Conservation (phyloP, 2,113 vertebrate genomes). For the Charina bottae region DNA sequence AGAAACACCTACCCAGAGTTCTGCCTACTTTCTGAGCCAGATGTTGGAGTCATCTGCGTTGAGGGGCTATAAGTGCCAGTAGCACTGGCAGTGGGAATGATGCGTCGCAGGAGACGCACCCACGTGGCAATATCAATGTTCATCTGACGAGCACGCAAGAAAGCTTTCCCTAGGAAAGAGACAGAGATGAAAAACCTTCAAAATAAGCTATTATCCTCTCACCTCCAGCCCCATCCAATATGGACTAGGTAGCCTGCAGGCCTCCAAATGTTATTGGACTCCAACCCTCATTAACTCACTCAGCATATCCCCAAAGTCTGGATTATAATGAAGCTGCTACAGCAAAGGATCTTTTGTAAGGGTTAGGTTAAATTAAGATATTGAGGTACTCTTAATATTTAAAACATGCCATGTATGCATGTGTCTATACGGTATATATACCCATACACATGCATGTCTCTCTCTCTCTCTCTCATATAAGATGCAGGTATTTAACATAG, state of each 20-base stretch:
- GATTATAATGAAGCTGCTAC: not conserved
- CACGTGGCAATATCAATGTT: conserved; percentile 99
- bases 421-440: not conserved
- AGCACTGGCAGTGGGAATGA: conserved; percentile 94
- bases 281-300: not conserved
- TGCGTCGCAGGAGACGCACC: conserved; percentile 94
- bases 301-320: not conserved
- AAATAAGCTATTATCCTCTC: not conserved
- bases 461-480: not conserved
- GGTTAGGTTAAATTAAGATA: not conserved
- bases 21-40: conserved; percentile 28
- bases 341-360: not conserved
- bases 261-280: not conserved
- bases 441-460: not conserved
- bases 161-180: conserved; percentile 89
- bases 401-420: not conserved
- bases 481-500: not conserved
- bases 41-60: conserved; percentile 27
- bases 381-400: not conserved
- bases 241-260: not conserved
- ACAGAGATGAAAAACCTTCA: not conserved
- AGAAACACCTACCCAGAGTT: conserved; percentile 18
- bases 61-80: conserved; percentile 90
- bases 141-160: conserved; percentile 98
- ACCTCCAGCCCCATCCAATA: not conserved